Percentiles rank a stretch among this genome's conserved stretches.
These are phyloP conservation scores for Goniozus legneri DNA, from an alignment of 1,140 invertebrate species.

Conservation along the genomic window DNA sequence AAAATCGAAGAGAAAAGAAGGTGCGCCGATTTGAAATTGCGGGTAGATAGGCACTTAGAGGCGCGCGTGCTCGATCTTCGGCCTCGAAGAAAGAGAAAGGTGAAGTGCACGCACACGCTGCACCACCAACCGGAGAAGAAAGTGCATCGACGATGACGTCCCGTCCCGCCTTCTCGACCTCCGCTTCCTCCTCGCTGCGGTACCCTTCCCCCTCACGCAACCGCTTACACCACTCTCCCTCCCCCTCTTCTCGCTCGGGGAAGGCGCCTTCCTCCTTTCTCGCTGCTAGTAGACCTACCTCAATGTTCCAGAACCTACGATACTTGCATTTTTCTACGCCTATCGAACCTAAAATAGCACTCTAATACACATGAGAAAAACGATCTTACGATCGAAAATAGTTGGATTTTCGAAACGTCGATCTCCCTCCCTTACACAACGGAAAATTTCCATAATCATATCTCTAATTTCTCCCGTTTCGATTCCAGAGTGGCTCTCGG, in stretches of 20 bases:
- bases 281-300: not conserved
- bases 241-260: slow-evolving; percentile 4
- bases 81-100: slow-evolving; percentile 45
- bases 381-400: not conserved
- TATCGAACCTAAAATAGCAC: too few relatives aligned
- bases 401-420: too few relatives aligned
- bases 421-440: too few relatives aligned
- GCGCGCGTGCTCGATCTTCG: slow-evolving; percentile 22
- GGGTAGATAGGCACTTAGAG: too few relatives aligned
- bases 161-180: slow-evolving; percentile 9
- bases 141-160: slow-evolving; percentile 40
- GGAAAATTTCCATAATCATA: too few relatives aligned
- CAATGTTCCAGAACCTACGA: too few relatives aligned
- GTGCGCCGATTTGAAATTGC: too few relatives aligned
- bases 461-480: too few relatives aligned
- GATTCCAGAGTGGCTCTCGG: too few relatives aligned
- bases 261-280: too few relatives aligned
- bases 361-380: not conserved
- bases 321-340: too few relatives aligned
- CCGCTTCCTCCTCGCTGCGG: not conserved
- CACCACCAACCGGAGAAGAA: slow-evolving; percentile 33
- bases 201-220: slow-evolving; percentile 9
- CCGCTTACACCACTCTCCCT: slow-evolving; percentile 9
- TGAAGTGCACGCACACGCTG: slow-evolving; percentile 36
- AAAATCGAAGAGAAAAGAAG: too few relatives aligned